phyloP scores from a whole-genome alignment of 2,797 vertebrate genomes.

The Ambastaia sidthimunki region DNA sequence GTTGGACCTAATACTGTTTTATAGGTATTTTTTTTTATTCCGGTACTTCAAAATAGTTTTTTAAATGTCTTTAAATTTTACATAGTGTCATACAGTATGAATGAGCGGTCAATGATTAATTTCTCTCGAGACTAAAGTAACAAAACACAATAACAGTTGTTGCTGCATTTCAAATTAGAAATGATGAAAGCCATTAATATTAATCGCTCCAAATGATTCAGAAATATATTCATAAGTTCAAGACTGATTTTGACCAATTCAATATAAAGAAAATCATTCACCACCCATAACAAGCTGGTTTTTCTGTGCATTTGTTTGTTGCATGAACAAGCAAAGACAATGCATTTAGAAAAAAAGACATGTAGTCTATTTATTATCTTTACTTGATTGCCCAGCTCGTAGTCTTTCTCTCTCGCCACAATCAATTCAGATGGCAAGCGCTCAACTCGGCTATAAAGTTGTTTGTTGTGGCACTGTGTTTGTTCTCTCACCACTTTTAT shows the following conservation, averaged over 20 bases:
- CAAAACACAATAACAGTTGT: too few species aligned
- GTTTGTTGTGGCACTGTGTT: neutral
- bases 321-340: neutral
- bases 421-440: neutral
- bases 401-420: neutral
- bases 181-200: too few species aligned
- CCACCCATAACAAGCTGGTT: neutral
- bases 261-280: neutral
- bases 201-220: too few species aligned
- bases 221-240: too few species aligned
- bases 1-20: too few species aligned
- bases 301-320: neutral
- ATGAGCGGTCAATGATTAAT: neutral
- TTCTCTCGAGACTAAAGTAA: too few species aligned
- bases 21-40: too few species aligned
- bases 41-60: too few species aligned
- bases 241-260: too few species aligned
- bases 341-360: neutral
- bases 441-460: slow-evolving; percentile 19
- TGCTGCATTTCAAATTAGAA: too few species aligned
- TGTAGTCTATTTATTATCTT: neutral
- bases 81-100: neutral
- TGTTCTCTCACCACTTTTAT: slow-evolving; percentile 25
- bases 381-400: neutral
- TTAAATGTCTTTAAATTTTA: neutral